These are phyloP conservation scores for Mactra quadrangularis DNA, from an alignment of 1,140 invertebrate species.

Conservation along the genomic window DNA sequence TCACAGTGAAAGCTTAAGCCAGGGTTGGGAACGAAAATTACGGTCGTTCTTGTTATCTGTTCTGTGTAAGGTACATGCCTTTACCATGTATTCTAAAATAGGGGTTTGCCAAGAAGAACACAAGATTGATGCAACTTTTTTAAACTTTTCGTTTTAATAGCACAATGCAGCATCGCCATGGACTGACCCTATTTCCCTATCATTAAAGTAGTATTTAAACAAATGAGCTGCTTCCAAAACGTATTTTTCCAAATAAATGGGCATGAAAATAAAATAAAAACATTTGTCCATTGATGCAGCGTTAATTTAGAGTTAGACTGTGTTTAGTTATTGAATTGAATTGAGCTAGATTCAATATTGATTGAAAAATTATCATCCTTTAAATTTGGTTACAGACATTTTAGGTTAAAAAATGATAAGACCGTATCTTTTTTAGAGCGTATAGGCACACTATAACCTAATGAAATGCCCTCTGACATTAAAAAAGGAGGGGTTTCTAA, in stretches of 20 bases:
- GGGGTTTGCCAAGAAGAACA: conserved; percentile 1
- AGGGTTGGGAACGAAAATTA: conserved; percentile 1
- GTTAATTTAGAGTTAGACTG: not conserved
- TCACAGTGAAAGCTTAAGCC: too few species aligned
- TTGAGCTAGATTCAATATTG: conserved; percentile 2
- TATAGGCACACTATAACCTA: too few species aligned
- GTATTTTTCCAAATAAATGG: conserved; percentile 48
- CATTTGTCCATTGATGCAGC: conserved; percentile 37
- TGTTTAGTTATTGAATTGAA: conserved; percentile 2
- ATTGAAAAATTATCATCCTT: conserved; percentile 17
- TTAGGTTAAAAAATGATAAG: conserved; percentile 33
- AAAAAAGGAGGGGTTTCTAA: too few species aligned
- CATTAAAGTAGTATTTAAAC: conserved; percentile 13
- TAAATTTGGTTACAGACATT: not conserved
- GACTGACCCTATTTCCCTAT: not conserved
- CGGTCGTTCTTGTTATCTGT: not conserved
- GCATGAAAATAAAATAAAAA: conserved; percentile 39
- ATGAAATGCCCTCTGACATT: too few species aligned
- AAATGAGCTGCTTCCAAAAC: conserved; percentile 12
- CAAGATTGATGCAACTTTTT: not conserved
- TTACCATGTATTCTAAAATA: not conserved
- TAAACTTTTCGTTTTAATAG: conserved; percentile 36
- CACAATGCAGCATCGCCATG: conserved; percentile 40
- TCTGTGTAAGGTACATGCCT: not conserved
- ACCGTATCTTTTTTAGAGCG: conserved; percentile 32